phyloP scores from a whole-genome alignment of 2,113 vertebrate genomes.

The Thomomys bottae region DNA sequence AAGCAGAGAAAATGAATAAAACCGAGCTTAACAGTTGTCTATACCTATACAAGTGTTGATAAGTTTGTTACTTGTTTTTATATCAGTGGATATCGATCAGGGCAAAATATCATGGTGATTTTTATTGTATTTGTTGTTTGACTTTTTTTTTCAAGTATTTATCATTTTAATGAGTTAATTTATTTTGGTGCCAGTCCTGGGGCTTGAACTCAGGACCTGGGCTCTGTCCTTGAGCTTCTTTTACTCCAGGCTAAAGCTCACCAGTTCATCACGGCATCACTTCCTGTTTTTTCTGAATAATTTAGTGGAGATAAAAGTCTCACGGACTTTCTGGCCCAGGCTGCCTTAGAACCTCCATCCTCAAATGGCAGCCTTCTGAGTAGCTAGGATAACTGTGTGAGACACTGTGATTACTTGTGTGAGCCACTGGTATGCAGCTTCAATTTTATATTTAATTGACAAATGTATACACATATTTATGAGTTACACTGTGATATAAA shows the following conservation, averaged over 20 bases:
- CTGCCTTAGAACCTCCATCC: no score
- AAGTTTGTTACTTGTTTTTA: conserved; percentile 14
- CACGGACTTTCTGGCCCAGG: no score
- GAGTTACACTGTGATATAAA: background rate
- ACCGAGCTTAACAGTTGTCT: background rate
- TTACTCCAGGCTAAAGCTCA: no score
- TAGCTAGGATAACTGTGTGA: no score
- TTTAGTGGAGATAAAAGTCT: no score
- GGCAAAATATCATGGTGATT: background rate
- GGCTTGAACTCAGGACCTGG: no score
- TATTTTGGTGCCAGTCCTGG: background rate
- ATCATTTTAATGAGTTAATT: background rate
- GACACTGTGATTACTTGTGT: no score
- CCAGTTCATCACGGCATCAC: no score
- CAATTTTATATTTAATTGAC: background rate
- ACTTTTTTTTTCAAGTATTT: background rate
- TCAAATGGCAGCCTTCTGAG: no score
- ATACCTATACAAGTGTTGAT: background rate
- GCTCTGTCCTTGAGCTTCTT: no score
- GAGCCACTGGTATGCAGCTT: no score
- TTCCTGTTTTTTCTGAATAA: no score
- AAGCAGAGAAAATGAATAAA: conserved; percentile 8
- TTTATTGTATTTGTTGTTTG: background rate
- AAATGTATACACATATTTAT: background rate
- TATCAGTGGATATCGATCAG: background rate